phyloP scores from a whole-genome alignment of 2,888 invertebrate species.

The Schrankia costaestrigalis region DNA sequence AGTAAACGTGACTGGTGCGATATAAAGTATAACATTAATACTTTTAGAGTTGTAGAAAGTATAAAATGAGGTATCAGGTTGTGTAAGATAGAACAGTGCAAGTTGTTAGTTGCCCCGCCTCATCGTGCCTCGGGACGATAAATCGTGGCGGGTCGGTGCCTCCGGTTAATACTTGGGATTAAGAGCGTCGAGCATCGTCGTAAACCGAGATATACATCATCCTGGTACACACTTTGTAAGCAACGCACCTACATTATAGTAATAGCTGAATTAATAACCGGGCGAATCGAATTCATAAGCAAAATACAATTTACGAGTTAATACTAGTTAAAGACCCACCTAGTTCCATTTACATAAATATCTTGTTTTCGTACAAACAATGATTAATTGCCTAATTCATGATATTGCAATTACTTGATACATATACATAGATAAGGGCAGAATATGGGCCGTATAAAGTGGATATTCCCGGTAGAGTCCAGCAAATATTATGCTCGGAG shows the following conservation, averaged over 20 bases:
- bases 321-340: no score
- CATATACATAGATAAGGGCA: no score
- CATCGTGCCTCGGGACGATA: conserved; percentile 50
- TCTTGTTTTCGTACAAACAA: no score
- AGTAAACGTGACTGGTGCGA: conserved; percentile 27
- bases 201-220: conserved; percentile 59
- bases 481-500: no score
- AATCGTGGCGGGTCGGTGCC: conserved; percentile 55
- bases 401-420: no score
- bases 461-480: no score
- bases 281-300: conserved; percentile 16
- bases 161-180: conserved; percentile 61
- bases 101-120: conserved; percentile 49
- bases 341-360: no score
- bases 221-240: conserved; percentile 34
- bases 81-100: conserved; percentile 49
- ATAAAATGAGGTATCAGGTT: conserved; percentile 46
- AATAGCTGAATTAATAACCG: conserved; percentile 35
- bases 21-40: conserved; percentile 31
- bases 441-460: no score
- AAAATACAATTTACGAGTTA: no score
- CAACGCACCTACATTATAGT: conserved; percentile 34
- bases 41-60: conserved; percentile 34
- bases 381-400: no score
- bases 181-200: conserved; percentile 53